Base-by-base conservation (phyloP, 2,113 vertebrate species). In the Casuarius casuarius region DNA sequence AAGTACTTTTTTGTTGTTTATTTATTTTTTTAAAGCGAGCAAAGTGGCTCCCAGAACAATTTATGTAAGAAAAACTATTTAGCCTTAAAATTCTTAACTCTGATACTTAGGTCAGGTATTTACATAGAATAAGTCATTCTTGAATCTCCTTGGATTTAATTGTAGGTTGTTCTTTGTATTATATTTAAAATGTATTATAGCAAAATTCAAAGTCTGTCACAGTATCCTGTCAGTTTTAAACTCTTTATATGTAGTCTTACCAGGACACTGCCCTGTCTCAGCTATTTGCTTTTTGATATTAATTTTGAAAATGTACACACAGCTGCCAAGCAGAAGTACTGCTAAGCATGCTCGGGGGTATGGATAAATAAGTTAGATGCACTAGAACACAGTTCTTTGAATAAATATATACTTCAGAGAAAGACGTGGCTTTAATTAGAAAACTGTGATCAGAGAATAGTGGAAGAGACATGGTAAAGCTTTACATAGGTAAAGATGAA, bases 211-310 rank as follows among this genome's bases (percentile, higher is more conserved):
- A 87, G 19, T 71, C 56, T 92, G 40, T 51, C 17, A 68, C 16
- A 75, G n/a, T 83, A 35, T 75, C 25, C 33, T 56, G 17, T 56
- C 38, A 15, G 14, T 87, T 89, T 29, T 84, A 79, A 89, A 26
- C 48, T 84, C 26, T 61, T 87, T 35, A 16, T 72, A 26, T 73
- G 87, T 80, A 83, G 29, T 58, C 81, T 90, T 83, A 9, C 18
- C 72, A 90, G 54, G 15, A 80, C 31, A 71, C 51, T 73, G 15
- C 75, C 51, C 35, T 70, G 13, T 21, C 22, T 95, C 49, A 82
- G 44, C 48, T 91, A 22, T 94, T 94, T 78, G 22, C 0, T 87
- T 92, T 93, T 93, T 74, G 4, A 58, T 93, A 88, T 66, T 92
- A 76, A 83, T 90, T 91, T 94, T 15, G 49, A 82, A 93, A 94